Evolutionary conservation across 2,113 vertebrate genomes (phyloP), one percentile per base, ranked within the genome.

Genomic region (Limanda limanda): DNA sequence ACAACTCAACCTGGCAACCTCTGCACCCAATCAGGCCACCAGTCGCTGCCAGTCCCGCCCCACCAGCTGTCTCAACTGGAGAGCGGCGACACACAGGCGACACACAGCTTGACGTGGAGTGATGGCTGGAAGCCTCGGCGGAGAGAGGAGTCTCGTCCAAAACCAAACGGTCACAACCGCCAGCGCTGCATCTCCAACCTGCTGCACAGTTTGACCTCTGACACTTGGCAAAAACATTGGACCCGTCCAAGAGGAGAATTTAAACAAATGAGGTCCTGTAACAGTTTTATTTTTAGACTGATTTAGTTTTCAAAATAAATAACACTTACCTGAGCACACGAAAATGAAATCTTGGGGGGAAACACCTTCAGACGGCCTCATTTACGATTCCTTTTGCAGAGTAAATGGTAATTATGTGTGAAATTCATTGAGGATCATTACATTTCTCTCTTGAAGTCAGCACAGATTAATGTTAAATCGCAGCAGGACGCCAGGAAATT

Each of bases 1-100:
- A 70, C 6, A 6, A 31, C 63, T 63, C 56, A 71, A 71, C 62
- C 77, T 79, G 78, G 61, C 56, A 68, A 54, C 66, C 42, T 58
- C 20, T 25, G 15, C 70, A 24, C 65, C 65, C 68, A 74, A 66
- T 77, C 68, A 48, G 65, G 25, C 54, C 45, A 12, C 58, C 3
- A 15, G 45, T 35, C 10, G 2, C 47, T 62, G 78, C 59, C 72
- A 52, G 66, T 35, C 6, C 56, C 56, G 37, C 25, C 35, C 45
- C 54, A 58, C 45, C 54, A 58, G 66, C 66, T 70, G 66, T 74
- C 48, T 64, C 14, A 12, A 24, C 42, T 58, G 57, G 25, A 61
- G 27, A 61, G 47, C 10, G 20, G 31, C 9, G 11, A 77, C 57
- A 71, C 74, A 78, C 31, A 31, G 31, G 31, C 31, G 31, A 31